These are phyloP conservation scores for Scortum barcoo DNA, from an alignment of 2,113 vertebrate genomes.

Conservation along the genomic window DNA sequence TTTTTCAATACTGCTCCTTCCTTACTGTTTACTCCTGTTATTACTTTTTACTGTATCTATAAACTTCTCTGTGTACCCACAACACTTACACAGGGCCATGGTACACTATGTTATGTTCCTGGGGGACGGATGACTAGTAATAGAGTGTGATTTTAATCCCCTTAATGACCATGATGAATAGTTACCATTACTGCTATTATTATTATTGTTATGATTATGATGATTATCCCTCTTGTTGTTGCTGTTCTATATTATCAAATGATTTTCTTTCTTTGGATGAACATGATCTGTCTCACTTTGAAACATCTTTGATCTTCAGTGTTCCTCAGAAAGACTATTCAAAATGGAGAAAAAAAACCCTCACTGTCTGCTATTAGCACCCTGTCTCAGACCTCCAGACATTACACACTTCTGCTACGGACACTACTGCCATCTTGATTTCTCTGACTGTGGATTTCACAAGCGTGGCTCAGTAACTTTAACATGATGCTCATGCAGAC, in stretches of 20 bases:
- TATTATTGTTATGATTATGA: conserved; percentile 79
- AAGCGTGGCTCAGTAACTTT: conserved; percentile 50
- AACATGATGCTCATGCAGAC: conserved; percentile 56
- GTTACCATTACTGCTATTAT: conserved; percentile 80
- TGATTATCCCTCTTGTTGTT: conserved; percentile 77
- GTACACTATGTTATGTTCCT: conserved; percentile 70
- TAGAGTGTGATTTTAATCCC: conserved; percentile 72
- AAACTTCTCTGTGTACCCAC: conserved; percentile 68
- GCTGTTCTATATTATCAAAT: conserved; percentile 78
- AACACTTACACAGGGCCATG: conserved; percentile 61
- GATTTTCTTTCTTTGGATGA: conserved; percentile 76
- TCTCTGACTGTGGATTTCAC: conserved; percentile 57
- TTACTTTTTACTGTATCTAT: conserved; percentile 74
- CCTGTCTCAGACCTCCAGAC: conserved; percentile 44
- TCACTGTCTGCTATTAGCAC: conserved; percentile 47
- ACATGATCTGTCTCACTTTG: conserved; percentile 68
- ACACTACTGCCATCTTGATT: conserved; percentile 52
- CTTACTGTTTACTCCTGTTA: conserved; percentile 60
- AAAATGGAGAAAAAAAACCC: conserved; percentile 36
- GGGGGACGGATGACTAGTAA: conserved; percentile 63
- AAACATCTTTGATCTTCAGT: conserved; percentile 66
- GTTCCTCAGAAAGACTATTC: conserved; percentile 73
- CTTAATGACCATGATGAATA: conserved; percentile 73
- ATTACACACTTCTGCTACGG: conserved; percentile 39
- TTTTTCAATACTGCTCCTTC: conserved; percentile 63